These are phyloP conservation scores for Phocoena phocoena DNA, from an alignment of 2,113 vertebrate genomes.

Conservation along the genomic window DNA sequence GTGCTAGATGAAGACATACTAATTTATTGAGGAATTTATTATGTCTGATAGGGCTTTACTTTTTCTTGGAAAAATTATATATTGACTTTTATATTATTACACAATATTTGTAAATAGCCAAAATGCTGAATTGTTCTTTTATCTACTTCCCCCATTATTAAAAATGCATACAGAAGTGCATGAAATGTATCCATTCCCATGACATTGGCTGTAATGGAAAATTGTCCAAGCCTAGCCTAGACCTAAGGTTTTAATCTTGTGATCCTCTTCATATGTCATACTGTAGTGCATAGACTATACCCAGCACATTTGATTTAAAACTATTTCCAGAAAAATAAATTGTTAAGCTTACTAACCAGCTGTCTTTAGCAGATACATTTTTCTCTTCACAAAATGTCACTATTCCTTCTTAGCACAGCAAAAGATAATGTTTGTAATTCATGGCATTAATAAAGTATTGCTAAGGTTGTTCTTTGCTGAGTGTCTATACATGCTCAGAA, in stretches of 20 bases:
- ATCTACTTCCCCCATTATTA: neutral
- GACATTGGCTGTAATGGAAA: conserved; percentile 10
- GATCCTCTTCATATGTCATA: neutral
- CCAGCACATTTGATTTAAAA: neutral
- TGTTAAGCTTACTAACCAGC: neutral
- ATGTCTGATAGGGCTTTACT: neutral
- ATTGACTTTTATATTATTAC: neutral
- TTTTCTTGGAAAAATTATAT: neutral
- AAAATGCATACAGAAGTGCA: neutral
- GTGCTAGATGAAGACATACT: neutral
- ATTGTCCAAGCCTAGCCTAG: conserved; percentile 15
- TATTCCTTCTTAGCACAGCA: neutral
- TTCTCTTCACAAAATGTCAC: conserved; percentile 25
- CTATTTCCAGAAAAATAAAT: conserved; percentile 57
- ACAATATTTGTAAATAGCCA: neutral
- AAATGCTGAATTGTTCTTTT: neutral
- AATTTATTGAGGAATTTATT: neutral
- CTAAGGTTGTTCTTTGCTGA: neutral
- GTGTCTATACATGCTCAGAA: neutral
- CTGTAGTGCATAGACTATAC: neutral
- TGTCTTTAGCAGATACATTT: neutral
- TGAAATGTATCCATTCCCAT: neutral
- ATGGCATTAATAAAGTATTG: neutral
- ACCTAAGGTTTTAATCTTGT: conserved; percentile 41
- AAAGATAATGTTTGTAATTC: conserved; percentile 36